phyloP scores from a whole-genome alignment of 2,888 invertebrate species.

The Cyaniris semiargus region DNA sequence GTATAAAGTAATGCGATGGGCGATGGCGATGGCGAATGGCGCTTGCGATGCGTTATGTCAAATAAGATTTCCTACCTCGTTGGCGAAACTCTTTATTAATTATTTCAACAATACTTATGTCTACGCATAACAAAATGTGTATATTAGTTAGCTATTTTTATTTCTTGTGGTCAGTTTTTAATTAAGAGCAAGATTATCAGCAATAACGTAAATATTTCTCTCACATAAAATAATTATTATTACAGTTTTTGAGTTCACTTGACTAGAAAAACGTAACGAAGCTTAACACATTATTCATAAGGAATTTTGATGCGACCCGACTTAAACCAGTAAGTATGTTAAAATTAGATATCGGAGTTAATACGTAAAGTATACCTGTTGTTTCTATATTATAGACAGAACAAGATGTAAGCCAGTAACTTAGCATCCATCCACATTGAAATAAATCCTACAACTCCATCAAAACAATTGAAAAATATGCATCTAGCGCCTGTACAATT shows the following conservation, averaged over 20 bases:
- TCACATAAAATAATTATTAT: not conserved
- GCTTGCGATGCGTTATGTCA: too few relatives aligned
- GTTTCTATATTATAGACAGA: constrained; percentile 44
- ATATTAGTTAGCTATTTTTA: too few relatives aligned
- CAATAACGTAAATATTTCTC: not conserved
- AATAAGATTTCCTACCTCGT: too few relatives aligned
- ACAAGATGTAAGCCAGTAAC: too few relatives aligned
- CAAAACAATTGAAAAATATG: not conserved
- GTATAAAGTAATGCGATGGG: too few relatives aligned
- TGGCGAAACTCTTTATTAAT: too few relatives aligned
- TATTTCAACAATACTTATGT: too few relatives aligned
- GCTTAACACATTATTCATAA: constrained; percentile 72
- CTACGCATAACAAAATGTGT: too few relatives aligned
- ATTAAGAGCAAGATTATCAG: too few relatives aligned
- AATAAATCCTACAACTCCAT: not conserved
- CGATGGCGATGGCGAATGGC: too few relatives aligned
- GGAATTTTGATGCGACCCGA: constrained; percentile 63
- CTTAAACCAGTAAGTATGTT: constrained; percentile 57
- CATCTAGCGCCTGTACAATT: not conserved
- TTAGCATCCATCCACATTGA: too few relatives aligned
- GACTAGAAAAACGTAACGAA: constrained; percentile 46
- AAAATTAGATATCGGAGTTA: constrained; percentile 51
- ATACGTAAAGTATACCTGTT: constrained; percentile 45
- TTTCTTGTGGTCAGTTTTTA: too few relatives aligned
- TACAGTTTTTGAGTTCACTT: constrained; percentile 44